Base-by-base conservation (phyloP, 2,797 vertebrate genomes). In the Enteromius unitaeniatus region DNA sequence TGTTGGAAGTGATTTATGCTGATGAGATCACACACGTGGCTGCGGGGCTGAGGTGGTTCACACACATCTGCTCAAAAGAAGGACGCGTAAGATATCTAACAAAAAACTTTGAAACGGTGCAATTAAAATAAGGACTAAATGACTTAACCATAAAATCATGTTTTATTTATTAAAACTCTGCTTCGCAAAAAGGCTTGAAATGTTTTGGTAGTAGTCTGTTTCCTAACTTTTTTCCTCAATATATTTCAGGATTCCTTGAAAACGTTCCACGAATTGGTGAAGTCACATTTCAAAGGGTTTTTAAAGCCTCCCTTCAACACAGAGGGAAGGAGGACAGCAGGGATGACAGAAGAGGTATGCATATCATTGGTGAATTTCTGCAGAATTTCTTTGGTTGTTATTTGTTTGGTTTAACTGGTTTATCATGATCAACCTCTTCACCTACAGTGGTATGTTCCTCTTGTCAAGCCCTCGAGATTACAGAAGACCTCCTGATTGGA, bases 11-110 rank as follows among this genome's bases (percentile, higher is more conserved):
- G 26, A 91, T 94, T 77, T 94, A 94, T 87, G 76, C 78, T 0
- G 92, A 94, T 72, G 92, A 94, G 85, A 92, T 94, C 76, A 94
- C 93, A 5, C 93, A 94, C 10, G 92, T 94, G 83, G 92, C 93
- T n/a, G 89, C 92, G 1, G 92, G 93, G 3, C 86, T 93, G 51
- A 87, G 89, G 28, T 94, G 93, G 93, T 94, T 94, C 80, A 94
- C 91, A 28, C 89, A 92, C 87, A 91, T 94, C 87, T 93, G 92
- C 83, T 83, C 88, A 9, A 72, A 89, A 68, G 91, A 93, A 84
- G 82, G 84, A 67, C 68, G 83, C 86, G 93, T 93, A 87, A 64
- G 77, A 74, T 42, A 23, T 28, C 45, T 23, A 2, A 15, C 23
- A 53, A 21, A 31, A 28, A n/a, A 58, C n/a, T n/a, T 17, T 58